A percentile compares a stretch with the other conserved stretches of the same genome.
Conservation (phyloP, 1,140 invertebrate genomes). For the Lerema accius region DNA sequence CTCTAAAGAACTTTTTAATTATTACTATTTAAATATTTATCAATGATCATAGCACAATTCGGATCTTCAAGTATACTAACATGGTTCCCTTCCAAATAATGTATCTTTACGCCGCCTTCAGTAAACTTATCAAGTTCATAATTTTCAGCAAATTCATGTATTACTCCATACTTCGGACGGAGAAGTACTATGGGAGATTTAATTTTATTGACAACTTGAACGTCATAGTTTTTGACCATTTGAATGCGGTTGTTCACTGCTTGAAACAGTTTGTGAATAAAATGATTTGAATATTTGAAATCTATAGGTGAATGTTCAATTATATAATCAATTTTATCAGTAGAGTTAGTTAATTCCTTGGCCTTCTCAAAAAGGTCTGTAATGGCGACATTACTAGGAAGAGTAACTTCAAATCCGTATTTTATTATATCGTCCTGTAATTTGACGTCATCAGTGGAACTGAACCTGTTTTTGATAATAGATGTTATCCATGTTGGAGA, state of each 20-base stretch:
- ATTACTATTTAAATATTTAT: constrained; percentile 53
- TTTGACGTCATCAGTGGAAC: constrained; percentile 52
- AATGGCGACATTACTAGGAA: constrained; percentile 80
- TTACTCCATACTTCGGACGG: constrained; percentile 83
- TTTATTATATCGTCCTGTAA: constrained; percentile 83
- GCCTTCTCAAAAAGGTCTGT: constrained; percentile 78
- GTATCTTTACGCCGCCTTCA: constrained; percentile 77
- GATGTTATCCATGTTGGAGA: constrained; percentile 69
- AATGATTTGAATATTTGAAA: constrained; percentile 77
- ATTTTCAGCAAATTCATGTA: constrained; percentile 83
- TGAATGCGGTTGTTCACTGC: constrained; percentile 83
- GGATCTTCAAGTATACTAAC: constrained; percentile 86
- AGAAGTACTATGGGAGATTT: constrained; percentile 85
- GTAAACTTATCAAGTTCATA: constrained; percentile 85
- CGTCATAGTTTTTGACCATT: constrained; percentile 81
- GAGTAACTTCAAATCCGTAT: constrained; percentile 77
- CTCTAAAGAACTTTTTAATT: too few relatives aligned
- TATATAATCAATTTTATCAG: constrained; percentile 73
- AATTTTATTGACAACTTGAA: constrained; percentile 64
- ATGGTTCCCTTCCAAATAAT: constrained; percentile 87
- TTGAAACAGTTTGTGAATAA: constrained; percentile 72
- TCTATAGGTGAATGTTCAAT: constrained; percentile 60
- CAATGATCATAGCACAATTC: constrained; percentile 85
- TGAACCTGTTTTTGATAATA: constrained; percentile 47
- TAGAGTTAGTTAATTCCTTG: constrained; percentile 82